Base-by-base conservation (phyloP, 2,888 invertebrate genomes). In the Chirona hameri region DNA sequence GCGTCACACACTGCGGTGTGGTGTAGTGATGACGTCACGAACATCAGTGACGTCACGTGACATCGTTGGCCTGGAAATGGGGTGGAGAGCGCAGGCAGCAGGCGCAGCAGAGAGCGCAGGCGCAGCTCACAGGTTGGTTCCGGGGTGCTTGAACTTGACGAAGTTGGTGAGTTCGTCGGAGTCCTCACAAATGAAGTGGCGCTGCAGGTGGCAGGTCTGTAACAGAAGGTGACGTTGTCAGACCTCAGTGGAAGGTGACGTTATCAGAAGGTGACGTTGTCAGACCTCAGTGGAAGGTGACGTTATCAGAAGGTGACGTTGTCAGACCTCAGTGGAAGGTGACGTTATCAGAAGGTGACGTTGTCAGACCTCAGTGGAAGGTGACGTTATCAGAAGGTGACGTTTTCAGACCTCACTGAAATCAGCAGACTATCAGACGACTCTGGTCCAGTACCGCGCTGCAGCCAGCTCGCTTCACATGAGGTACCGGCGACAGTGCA, bases 111-210 rank as follows among this genome's bases (percentile, higher is more conserved):
- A 39, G 7, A 39, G 39, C 39, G 39, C 39, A 7, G 39, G 69
- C 12, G 69, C 27, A 21, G n/a, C n/a, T n/a, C 48, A 80, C 12
- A 80, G 48, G 80, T 80, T 80, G 5, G 52, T 27, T 12, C 65
- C n/a, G 21, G 80, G 80, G 52, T 82, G 65, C 27, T 82, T 80
- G n/a, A 65, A 65, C 4, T 60, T 15, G n/a, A 81, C 72, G 52
- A 83, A 81, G 21, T 83, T 81, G 39, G 82, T 79, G n/a, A 83
- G 83, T 60, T 83, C 82, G 79, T 83, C 83, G 4, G 82, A 82
- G 39, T 83, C 83, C 29, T 83, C 83, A 65, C 83, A 83, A 39
- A 83, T 80, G 57, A 83, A 80, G 29, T 4, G 18, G 52, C 27
- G 52, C 52, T 52, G 14, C 80, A 15, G 12, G 48, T 80, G 52